Evolutionary conservation across 2,888 invertebrate genomes (phyloP), one percentile per base, ranked within the genome.

Genomic region (Lasioglossum morio): DNA sequence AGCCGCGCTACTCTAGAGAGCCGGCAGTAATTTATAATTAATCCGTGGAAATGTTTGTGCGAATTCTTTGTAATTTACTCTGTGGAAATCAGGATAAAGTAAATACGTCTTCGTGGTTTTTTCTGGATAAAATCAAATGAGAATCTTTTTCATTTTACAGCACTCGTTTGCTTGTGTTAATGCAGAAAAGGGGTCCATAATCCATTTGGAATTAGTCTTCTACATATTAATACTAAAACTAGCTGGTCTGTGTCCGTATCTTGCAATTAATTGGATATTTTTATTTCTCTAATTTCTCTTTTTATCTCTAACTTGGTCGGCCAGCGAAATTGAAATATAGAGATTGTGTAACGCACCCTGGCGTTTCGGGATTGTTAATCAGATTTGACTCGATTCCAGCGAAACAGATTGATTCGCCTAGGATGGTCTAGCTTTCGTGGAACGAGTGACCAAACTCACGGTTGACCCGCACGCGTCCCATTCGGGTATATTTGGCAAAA

Each of bases 401-500:
- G 14, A 23, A 70, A 70, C 5, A 12, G 37, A 37, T 23, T 37
- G 34, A n/a, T 53, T 53, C 53, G 53, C 53, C 53, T n/a, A n/a
- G 23, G 53, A 53, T 23, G 53, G 53, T 53, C 53, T 53, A 53
- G 53, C 53, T 53, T 53, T 53, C 53, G 53, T 4, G 53, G 53
- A 53, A n/a, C 23, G 53, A 3, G 23, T 23, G 53, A 23, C 23
- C 53, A n/a, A 53, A n/a, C 23, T n/a, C 53, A 53, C 53, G 1
- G 53, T 53, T n/a, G 53, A 53, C 53, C 53, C 60, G 27, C 60
- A 27, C 60, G 60, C 27, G 14, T 14, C 27, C 60, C 60, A 5
- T 60, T 60, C 60, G 30, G 19, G 66, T 66, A 66, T 66, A 34
- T 66, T 66, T 30, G 66, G 23, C 23, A 40, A 70, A 70, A 70